Conservation (phyloP, 2,113 vertebrate species). For the Marmota monax region DNA sequence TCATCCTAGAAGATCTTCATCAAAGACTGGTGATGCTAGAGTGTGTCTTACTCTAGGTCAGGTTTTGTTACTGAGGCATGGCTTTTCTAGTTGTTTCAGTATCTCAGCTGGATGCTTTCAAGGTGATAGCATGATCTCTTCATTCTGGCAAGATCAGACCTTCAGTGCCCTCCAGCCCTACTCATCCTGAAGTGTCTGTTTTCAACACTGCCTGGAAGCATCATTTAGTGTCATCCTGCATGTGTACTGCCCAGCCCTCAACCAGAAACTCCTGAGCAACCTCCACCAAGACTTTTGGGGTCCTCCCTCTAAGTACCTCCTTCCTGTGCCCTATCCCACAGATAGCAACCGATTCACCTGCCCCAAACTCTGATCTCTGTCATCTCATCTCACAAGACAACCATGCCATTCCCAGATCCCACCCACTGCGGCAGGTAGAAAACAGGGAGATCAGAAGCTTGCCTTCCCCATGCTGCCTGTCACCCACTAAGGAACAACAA, state of each 20-base stretch:
- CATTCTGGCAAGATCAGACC: not conserved
- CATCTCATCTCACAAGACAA: not conserved
- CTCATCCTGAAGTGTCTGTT: not conserved
- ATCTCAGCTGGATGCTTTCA: not conserved
- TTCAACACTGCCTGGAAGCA: not conserved
- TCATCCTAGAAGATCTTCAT: not conserved
- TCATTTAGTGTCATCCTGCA: not conserved
- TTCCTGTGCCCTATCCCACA: not conserved
- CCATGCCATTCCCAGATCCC: not conserved
- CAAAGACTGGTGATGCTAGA: not conserved
- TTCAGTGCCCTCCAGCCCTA: not conserved
- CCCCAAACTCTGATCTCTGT: not conserved
- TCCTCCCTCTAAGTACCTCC: not conserved
- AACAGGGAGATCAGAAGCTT: not conserved
- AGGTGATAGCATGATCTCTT: not conserved
- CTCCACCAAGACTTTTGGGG: not conserved
- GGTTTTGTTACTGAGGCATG: not conserved
- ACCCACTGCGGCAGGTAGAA: not conserved
- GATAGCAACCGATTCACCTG: not conserved
- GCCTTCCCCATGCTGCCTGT: not conserved
- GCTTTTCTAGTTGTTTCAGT: not conserved
- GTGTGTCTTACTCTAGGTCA: not conserved
- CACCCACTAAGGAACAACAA: conserved; percentile 1
- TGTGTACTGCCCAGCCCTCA: not conserved
- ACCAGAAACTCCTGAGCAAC: not conserved